Conservation (phyloP, 2,888 invertebrate genomes). For the Lasioglossum calceatum region DNA sequence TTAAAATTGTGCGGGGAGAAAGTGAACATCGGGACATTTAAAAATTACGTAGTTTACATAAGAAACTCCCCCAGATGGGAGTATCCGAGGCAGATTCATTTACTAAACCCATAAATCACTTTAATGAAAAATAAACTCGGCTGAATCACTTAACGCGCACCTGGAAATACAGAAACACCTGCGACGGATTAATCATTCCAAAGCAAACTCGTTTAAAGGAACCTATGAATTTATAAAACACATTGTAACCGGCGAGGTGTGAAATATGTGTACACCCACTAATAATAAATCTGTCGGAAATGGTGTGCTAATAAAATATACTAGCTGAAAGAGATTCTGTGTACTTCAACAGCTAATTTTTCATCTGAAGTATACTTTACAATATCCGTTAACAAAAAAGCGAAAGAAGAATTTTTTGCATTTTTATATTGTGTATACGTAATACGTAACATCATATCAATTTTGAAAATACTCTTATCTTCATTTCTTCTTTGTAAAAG, state of each 20-base stretch:
- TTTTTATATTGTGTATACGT: background rate
- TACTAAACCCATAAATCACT: background rate
- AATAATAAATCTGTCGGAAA: background rate
- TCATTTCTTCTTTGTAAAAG: background rate
- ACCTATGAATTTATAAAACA: background rate
- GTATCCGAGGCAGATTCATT: background rate
- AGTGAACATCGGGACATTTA: background rate
- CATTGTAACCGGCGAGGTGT: background rate
- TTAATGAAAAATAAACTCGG: constrained; percentile 11
- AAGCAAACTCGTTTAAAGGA: constrained; percentile 15
- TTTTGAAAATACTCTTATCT: background rate
- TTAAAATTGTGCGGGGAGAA: background rate
- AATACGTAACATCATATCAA: background rate
- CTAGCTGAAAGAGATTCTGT: background rate
- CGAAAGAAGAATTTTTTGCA: background rate
- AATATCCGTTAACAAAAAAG: background rate
- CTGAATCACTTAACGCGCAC: constrained; percentile 25
- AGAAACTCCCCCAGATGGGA: background rate
- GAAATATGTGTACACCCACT: background rate
- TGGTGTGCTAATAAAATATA: background rate
- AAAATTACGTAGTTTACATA: background rate
- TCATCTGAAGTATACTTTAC: background rate
- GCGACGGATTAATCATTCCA: constrained; percentile 42
- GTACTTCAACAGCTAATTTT: constrained; percentile 4
- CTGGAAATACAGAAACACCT: constrained; percentile 48